Base-by-base conservation (phyloP, 2,888 invertebrate genomes). In the Lithophane leautieri region DNA sequence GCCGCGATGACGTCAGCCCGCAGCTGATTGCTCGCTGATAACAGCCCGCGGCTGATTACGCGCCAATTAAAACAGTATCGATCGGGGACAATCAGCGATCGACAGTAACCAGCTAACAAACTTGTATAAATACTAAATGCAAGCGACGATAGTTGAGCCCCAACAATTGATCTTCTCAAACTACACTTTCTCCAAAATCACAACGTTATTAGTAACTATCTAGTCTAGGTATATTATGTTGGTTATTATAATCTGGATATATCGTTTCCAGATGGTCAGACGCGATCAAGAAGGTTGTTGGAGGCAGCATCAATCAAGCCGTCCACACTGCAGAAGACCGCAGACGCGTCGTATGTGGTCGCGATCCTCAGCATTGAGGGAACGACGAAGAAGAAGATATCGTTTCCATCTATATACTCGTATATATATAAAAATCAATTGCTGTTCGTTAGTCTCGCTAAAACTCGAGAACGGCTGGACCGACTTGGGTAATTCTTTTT, bases 1-100 rank as follows among this genome's bases (percentile, higher is more conserved):
- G 54, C 40, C 2, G 6, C 12, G 71, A 25, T 79, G 77, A 78
- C 79, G 72, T 79, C 77, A 77, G 34, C 34, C 34, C 34, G 34
- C 34, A 6, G 34, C 34, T 44, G 58, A 52, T 62, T 22, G n/a
- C 40, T 34, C 9, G 54, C 42, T 60, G 63, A 76, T 63, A 66
- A 58, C 52, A 54, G 42, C 44, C 50, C 22, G 75, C 61, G 28
- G 25, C 67, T 58, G 67, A 73, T 73, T 22, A 42, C 44, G 16
- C 28, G n/a, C 40, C 44, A 73, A 62, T 78, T 65, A 69, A 58
- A 63, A 60, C 12, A 75, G 54, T 63, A 65, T 54, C 40, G 19
- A 60, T 54, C 22, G 69, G 40, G 52, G 40, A 73, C 58, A 44
- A 34, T n/a, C 56, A 12, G 34, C 6, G 22, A 42, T 62, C 44